Base-by-base conservation (phyloP, 2,113 vertebrate species). In the Calyptomena viridis region DNA sequence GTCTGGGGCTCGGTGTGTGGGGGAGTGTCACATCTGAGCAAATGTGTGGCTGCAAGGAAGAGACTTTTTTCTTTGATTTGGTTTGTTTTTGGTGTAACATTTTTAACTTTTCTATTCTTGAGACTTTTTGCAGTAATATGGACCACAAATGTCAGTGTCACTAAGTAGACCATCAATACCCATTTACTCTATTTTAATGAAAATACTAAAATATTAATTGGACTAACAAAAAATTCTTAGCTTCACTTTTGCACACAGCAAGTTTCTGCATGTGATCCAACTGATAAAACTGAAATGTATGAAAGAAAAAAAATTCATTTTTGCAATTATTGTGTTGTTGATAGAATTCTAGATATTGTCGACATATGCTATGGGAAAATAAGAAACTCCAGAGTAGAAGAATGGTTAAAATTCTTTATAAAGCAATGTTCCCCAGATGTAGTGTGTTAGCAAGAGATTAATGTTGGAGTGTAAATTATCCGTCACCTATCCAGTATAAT, bases 111-210 rank as follows among this genome's bases (percentile, higher is more conserved):
- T 73, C 13, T 56, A 10, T 55, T 59, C 50, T 56, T 67, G n/a
- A 92, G 46, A 4, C 20, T 75, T 66, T 37, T 53, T 71, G 24
- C 20, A 33, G 20, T 47, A 42, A 39, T 72, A 56, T 87, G 33
- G 27, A 50, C 20, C 0, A 0, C 5, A 9, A 47, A 8, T 22
- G 33, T 24, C 39, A 40, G 25, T 33, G 14, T 39, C 63, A 30
- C 10, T 49, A 59, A 44, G 9, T n/a, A 30, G 50, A 67, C 7
- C 27, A 79, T n/a, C 8, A 75, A 35, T n/a, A 39, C 42, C 9
- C 1, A 3, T 71, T 78, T 28, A 33, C 3, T 33, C 2, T 42
- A 47, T 56, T 85, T 75, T 46, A 25, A 30, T 60, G 22, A 39
- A 46, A 58, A 10, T 47, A 39, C n/a, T 72, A 35, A 83, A 89